phyloP scores from a whole-genome alignment of 2,888 invertebrate species.

The Unio pictorum region DNA sequence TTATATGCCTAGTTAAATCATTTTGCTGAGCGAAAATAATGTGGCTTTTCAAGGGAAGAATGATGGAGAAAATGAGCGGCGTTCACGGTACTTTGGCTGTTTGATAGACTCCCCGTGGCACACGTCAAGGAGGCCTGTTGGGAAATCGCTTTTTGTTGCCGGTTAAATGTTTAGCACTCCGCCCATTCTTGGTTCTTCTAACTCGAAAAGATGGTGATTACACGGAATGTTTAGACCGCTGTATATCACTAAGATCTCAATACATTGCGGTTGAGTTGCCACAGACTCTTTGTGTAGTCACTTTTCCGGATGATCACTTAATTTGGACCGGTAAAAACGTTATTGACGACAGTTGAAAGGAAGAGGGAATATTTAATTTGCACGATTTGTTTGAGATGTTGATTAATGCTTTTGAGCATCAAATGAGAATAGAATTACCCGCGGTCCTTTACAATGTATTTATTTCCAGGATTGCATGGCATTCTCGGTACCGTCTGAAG shows the following conservation, averaged over 20 bases:
- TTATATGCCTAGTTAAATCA: conserved; percentile 44
- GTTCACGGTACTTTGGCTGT: conserved; percentile 10
- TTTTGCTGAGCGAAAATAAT: conserved; percentile 41
- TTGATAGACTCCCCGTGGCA: conserved; percentile 23
- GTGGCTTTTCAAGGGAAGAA: conserved; percentile 28
- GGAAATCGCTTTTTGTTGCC: conserved; percentile 35
- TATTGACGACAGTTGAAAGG: background rate
- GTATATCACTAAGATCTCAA: no score
- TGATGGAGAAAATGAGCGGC: conserved; percentile 15
- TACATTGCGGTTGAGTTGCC: no score
- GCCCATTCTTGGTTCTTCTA: no score
- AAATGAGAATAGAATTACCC: no score
- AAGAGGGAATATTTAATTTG: conserved; percentile 11
- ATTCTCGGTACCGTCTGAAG: no score
- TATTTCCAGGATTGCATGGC: no score
- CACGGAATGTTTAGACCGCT: no score
- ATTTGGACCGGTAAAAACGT: no score
- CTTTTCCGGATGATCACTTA: no score
- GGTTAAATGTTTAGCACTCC: conserved; percentile 29
- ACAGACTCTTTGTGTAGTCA: no score
- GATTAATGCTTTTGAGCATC: conserved; percentile 7
- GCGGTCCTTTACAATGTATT: no score
- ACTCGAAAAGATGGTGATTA: no score
- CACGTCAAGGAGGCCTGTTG: conserved; percentile 16
- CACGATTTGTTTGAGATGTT: conserved; percentile 11